Evolutionary conservation across 2,888 invertebrate genomes (phyloP).

Genomic region (Lycia hirtaria): DNA sequence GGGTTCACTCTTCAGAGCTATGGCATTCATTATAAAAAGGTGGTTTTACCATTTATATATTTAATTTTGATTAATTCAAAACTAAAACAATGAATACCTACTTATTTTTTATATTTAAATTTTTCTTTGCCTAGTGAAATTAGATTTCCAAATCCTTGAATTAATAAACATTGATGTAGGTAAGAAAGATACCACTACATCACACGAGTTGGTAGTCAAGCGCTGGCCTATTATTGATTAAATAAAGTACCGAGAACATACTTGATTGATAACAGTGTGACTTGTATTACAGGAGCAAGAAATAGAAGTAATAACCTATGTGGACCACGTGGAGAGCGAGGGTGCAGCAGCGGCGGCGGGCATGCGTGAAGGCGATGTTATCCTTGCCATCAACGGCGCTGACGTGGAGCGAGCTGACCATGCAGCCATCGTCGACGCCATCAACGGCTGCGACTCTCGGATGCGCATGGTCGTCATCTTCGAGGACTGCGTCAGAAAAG

Average conservation of each 20-base stretch:
- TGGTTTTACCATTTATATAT: too few relatives aligned
- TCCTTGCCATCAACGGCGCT: slow-evolving; percentile 97
- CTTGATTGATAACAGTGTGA: not conserved
- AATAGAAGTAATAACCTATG: slow-evolving; percentile 98
- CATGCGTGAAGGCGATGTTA: slow-evolving; percentile 98
- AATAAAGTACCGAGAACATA: not conserved
- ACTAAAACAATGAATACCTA: too few relatives aligned
- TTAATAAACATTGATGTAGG: too few relatives aligned
- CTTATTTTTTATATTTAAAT: too few relatives aligned
- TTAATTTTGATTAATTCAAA: too few relatives aligned
- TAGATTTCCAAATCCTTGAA: too few relatives aligned
- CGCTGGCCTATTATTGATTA: not conserved
- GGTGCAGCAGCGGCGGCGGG: slow-evolving; percentile 97
- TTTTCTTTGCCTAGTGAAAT: too few relatives aligned
- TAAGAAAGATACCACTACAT: too few relatives aligned
- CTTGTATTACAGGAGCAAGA: slow-evolving; percentile 89
- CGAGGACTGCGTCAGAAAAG: slow-evolving; percentile 97
- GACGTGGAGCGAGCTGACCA: slow-evolving; percentile 98
- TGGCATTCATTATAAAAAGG: slow-evolving; percentile 97
- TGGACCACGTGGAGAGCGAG: slow-evolving; percentile 97
- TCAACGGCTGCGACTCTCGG: slow-evolving; percentile 94
- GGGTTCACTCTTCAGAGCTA: slow-evolving; percentile 99
- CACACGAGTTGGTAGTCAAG: too few relatives aligned
- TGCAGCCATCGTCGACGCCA: slow-evolving; percentile 95
- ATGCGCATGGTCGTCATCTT: slow-evolving; percentile 98